Percentiles rank a stretch among this genome's conserved stretches.
These are phyloP conservation scores for Pseudanteris insignis DNA, from an alignment of 2,888 invertebrate genomes.

Conservation along the genomic window DNA sequence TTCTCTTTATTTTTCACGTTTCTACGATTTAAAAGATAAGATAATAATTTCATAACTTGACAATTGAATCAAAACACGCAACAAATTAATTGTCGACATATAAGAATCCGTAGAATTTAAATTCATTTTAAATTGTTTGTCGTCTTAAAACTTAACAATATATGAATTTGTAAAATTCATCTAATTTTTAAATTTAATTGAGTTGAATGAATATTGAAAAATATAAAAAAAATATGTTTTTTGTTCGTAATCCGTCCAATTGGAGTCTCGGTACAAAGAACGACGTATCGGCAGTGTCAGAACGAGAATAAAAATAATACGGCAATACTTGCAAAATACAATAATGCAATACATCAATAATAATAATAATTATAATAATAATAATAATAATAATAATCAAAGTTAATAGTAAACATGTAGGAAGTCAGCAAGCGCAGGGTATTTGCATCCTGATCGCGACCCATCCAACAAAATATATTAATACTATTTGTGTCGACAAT, in stretches of 20 bases:
- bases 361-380: slow-evolving; percentile 53
- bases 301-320: slow-evolving; percentile 47
- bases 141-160: no score
- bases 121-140: no score
- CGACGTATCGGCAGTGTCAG: slow-evolving; percentile 39
- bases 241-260: slow-evolving; percentile 33
- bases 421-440: slow-evolving; percentile 48
- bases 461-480: slow-evolving; percentile 63
- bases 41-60: no score
- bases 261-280: slow-evolving; percentile 34
- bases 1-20: no score
- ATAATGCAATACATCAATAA: slow-evolving; percentile 51
- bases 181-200: no score
- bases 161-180: no score
- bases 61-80: no score
- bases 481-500: slow-evolving; percentile 56
- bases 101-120: no score
- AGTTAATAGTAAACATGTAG: slow-evolving; percentile 62
- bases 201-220: no score
- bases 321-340: slow-evolving; percentile 46
- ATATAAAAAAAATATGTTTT: no score
- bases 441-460: slow-evolving; percentile 45
- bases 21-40: no score
- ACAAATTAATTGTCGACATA: no score
- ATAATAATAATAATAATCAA: slow-evolving; percentile 18